phyloP scores from a whole-genome alignment of 2,113 vertebrate genomes.

The Coryphaenoides rupestris region DNA sequence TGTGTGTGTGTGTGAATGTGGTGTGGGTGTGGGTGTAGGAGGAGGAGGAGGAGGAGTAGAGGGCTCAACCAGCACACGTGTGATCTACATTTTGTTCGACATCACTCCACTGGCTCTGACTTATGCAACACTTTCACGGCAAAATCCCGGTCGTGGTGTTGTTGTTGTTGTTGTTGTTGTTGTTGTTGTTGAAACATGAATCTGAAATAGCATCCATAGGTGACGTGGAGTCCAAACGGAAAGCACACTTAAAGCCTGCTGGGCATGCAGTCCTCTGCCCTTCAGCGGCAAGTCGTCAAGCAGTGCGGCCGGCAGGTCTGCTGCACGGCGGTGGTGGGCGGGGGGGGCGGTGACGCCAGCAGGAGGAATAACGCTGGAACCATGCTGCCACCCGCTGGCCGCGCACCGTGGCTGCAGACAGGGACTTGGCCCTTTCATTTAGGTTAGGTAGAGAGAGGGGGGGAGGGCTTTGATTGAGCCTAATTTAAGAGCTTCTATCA shows the following conservation, averaged over 20 bases:
- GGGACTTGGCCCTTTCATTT: conserved; percentile 2
- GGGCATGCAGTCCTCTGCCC: conserved; percentile 24
- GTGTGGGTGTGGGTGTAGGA: neutral
- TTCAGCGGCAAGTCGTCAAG: conserved; percentile 38
- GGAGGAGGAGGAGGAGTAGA: neutral
- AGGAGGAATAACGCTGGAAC: conserved; percentile 41
- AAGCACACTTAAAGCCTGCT: conserved; percentile 21
- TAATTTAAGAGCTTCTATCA: conserved; percentile 37
- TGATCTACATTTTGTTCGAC: conserved; percentile 24
- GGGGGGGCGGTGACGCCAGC: neutral
- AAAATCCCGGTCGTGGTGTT: conserved; percentile 1
- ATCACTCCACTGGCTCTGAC: neutral
- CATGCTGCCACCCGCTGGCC: conserved; percentile 68
- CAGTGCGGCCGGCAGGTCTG: conserved; percentile 1
- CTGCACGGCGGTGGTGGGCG: no score
- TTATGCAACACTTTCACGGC: conserved; percentile 20
- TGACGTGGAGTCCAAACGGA: no score
- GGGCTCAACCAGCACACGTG: neutral
- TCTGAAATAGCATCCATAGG: no score
- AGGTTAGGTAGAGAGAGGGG: conserved; percentile 10
- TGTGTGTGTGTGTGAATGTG: neutral
- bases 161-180: neutral
- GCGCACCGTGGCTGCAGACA: conserved; percentile 9
- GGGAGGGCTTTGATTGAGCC: conserved; percentile 39
- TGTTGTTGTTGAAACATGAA: conserved; percentile 14